Conservation (phyloP, 2,797 vertebrate species). For the Tenualosa thibaudeaui region DNA sequence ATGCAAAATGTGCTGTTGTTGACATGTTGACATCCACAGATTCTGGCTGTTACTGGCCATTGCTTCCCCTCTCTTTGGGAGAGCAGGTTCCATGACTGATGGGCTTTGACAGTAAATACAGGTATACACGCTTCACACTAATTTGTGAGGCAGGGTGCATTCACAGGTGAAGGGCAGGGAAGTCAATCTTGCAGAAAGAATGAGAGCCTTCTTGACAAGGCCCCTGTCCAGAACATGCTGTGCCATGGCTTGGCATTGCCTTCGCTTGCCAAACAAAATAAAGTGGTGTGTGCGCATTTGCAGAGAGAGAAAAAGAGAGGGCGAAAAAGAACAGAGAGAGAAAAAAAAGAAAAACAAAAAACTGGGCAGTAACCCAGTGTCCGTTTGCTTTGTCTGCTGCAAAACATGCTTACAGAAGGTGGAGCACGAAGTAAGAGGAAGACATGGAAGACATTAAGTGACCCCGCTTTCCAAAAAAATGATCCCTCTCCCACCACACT, state of each 20-base stretch:
- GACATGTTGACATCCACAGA: background rate
- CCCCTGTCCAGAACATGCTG: conserved; percentile 62
- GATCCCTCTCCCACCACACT: background rate
- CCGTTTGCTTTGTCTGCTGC: conserved; percentile 52
- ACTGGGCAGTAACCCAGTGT: conserved; percentile 52
- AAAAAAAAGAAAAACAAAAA: conserved; percentile 32
- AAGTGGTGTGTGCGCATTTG: conserved; percentile 63
- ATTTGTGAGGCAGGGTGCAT: conserved; percentile 23
- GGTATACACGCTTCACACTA: background rate
- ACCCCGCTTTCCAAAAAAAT: background rate
- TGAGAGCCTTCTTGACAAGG: conserved; percentile 33
- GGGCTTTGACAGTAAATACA: conserved; percentile 11
- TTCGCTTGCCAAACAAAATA: conserved; percentile 63
- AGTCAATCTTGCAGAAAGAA: conserved; percentile 33
- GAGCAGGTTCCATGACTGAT: conserved; percentile 20
- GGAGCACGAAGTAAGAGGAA: background rate
- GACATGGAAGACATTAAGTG: conserved; percentile 17
- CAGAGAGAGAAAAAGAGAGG: background rate
- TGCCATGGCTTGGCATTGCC: conserved; percentile 51
- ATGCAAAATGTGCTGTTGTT: background rate
- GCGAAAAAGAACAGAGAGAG: background rate
- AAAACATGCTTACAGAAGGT: conserved; percentile 39
- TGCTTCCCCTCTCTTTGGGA: background rate
- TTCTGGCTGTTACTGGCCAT: background rate
- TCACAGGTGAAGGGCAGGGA: conserved; percentile 23